A percentile compares a stretch with the other conserved stretches of the same genome.
These are phyloP conservation scores for Caradrina kadenii DNA, from an alignment of 2,888 invertebrate genomes.

Conservation along the genomic window DNA sequence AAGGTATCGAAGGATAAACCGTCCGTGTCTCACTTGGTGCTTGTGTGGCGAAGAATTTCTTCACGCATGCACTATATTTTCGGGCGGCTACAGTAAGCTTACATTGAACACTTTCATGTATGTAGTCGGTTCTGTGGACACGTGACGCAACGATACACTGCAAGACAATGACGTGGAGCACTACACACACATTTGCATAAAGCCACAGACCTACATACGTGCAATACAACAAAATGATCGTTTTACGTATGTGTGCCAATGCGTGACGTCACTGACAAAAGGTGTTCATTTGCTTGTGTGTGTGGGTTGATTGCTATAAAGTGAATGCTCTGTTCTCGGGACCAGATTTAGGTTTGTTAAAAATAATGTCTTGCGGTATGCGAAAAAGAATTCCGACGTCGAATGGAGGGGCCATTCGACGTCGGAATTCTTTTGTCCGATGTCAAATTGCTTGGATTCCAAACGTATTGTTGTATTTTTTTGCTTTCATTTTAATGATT, in stretches of 20 bases:
- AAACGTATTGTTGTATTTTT: constrained; percentile 43
- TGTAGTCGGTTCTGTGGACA: background rate
- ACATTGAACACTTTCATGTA: constrained; percentile 18
- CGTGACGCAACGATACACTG: constrained; percentile 21
- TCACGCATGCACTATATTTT: constrained; percentile 14
- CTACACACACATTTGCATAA: constrained; percentile 43
- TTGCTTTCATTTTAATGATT: constrained; percentile 34
- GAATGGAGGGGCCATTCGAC: constrained; percentile 26
- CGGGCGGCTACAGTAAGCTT: background rate
- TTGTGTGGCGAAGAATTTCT: constrained; percentile 33
- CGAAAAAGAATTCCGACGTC: too few species aligned
- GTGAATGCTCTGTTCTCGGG: constrained; percentile 24
- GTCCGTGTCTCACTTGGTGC: constrained; percentile 36
- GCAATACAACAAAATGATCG: background rate
- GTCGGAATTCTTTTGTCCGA: constrained; percentile 50
- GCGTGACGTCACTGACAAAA: constrained; percentile 14
- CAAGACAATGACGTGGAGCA: constrained; percentile 28
- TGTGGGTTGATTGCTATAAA: constrained; percentile 53
- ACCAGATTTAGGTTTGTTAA: constrained; percentile 54
- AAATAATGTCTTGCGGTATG: constrained; percentile 56
- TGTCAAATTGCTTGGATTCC: constrained; percentile 44
- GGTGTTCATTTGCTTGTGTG: constrained; percentile 28
- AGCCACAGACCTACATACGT: background rate
- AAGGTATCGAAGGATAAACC: constrained; percentile 62
- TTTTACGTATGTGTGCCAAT: constrained; percentile 1